Base-by-base conservation (phyloP, 2,888 invertebrate genomes). In the Boloria euphrosyne region DNA sequence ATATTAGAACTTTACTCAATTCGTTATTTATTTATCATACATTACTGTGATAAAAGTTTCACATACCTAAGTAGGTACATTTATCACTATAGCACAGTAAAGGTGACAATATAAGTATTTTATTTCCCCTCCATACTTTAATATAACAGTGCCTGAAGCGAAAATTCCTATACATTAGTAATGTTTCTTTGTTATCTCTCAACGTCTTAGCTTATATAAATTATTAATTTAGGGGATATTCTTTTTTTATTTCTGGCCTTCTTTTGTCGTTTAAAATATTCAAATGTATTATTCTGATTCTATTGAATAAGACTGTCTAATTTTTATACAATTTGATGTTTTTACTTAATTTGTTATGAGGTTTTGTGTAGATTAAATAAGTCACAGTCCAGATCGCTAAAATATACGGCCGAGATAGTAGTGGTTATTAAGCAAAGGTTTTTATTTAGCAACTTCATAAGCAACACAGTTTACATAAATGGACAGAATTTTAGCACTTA, bases 31-130 rank as follows among this genome's bases (percentile, higher is more conserved):
- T 38, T 38, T 10, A 10, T 38, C 31, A 38, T 3, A 38, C 7
- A 38, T 10, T 10, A 72, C 73, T 72, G 74, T 73, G 73, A 73
- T 73, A 72, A 73, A 76, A 78, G 43, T 6, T 6, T 16, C 14
- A 38, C 62, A 60, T 65, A 66, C 55, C 64, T 63, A 22, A 22
- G 22, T 63, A 22, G 3, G 22, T 22, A 22, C 66, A 65, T 64
- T 62, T 66, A 38, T 2, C 44, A 22, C 49, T n/a, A 50, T 16
- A 51, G 52, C 52, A 57, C 64, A 68, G 70, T 68, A 68, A 61
- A 66, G 43, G 58, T 65, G 52, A 49, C 63, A 63, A 66, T 57
- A 65, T 22, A 47, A 46, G 46, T 67, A 68, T 66, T 69, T 62
- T 67, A 46, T 67, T 69, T 66, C 67, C 62, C 52, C 62, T 61